These are phyloP conservation scores for Tetranychus cinnabarinus DNA, from an alignment of 1,140 invertebrate species.

Conservation along the genomic window DNA sequence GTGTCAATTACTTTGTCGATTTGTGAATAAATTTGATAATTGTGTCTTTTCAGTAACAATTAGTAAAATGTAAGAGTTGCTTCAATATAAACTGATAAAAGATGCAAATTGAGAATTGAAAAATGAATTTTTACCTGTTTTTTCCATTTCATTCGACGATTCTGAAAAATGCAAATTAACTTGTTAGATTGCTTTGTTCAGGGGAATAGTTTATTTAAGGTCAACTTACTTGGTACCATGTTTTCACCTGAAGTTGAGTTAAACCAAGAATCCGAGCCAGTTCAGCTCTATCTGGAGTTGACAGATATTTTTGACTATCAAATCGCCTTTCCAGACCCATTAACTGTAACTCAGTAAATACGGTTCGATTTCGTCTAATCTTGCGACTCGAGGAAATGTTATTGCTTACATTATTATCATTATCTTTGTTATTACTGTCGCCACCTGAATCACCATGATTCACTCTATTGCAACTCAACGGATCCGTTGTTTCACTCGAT, in stretches of 20 bases:
- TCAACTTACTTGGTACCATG: conserved; percentile 52
- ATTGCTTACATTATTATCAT: too few species aligned
- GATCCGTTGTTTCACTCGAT: too few species aligned
- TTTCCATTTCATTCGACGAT: conserved; percentile 11
- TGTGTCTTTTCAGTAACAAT: too few species aligned
- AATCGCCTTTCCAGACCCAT: conserved; percentile 85
- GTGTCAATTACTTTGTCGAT: too few species aligned
- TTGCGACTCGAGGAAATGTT: conserved; percentile 4
- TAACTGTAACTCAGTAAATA: conserved; percentile 89
- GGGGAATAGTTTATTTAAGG: background rate
- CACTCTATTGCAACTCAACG: too few species aligned
- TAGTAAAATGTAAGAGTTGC: too few species aligned
- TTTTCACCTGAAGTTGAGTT: conserved; percentile 71
- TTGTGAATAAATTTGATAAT: too few species aligned
- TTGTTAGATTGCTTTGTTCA: background rate
- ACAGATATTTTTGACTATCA: conserved; percentile 82
- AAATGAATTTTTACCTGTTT: conserved; percentile 5
- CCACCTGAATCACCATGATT: too few species aligned
- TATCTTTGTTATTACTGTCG: too few species aligned
- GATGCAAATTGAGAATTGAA: background rate
- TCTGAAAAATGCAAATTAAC: background rate
- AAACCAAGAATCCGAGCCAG: conserved; percentile 70
- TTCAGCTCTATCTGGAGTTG: conserved; percentile 85
- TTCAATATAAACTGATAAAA: too few species aligned
- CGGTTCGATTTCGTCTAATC: conserved; percentile 37